Evolutionary conservation across 2,113 vertebrate genomes (phyloP).

Genomic region (Xenopus borealis): DNA sequence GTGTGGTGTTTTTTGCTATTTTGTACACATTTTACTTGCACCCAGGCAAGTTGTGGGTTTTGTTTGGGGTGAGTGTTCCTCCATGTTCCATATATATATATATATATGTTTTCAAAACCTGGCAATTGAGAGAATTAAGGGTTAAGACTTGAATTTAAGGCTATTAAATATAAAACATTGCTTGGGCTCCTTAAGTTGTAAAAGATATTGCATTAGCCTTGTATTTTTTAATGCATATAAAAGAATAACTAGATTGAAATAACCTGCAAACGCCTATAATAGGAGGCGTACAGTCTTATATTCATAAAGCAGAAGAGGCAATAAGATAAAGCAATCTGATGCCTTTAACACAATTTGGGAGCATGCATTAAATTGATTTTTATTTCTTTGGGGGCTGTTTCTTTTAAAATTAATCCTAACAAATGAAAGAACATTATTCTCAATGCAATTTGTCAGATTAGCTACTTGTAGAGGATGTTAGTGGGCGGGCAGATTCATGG

Average conservation of each 20-base stretch:
- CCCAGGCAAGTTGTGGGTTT: no score
- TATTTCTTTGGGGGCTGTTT: constrained; percentile 51
- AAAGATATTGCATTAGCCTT: neutral
- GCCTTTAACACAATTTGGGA: constrained; percentile 52
- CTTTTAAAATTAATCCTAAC: constrained; percentile 60
- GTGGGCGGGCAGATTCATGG: no score
- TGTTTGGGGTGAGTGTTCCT: no score
- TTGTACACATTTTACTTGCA: no score
- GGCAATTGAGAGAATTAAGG: no score
- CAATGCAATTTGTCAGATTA: constrained; percentile 51
- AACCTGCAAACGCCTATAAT: constrained; percentile 37
- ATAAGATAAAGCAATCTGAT: constrained; percentile 52
- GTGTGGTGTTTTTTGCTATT: no score
- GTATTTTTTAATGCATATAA: constrained; percentile 5
- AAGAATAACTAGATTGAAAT: constrained; percentile 33
- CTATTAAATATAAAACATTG: no score
- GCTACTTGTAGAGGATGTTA: constrained; percentile 23
- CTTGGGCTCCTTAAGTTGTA: neutral
- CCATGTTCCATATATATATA: no score
- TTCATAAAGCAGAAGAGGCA: constrained; percentile 37
- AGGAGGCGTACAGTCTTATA: constrained; percentile 39
- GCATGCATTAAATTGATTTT: constrained; percentile 52
- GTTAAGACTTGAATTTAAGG: no score
- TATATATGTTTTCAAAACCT: no score
- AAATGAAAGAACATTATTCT: constrained; percentile 41